phyloP scores from a whole-genome alignment of 2,888 invertebrate species.

The Caenorhabditis angaria region DNA sequence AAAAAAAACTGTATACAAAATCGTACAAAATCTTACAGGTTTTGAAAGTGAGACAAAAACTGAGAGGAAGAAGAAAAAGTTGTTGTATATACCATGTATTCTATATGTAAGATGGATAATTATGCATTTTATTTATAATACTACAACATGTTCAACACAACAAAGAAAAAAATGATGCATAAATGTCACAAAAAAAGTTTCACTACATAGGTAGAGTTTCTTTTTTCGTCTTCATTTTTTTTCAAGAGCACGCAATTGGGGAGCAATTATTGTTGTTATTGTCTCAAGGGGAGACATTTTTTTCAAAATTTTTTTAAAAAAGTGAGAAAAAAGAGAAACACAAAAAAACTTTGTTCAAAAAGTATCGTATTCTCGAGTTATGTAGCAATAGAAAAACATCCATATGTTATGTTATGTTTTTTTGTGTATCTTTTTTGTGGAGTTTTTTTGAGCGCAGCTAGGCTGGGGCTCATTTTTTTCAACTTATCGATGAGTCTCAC shows the following conservation, averaged over 20 bases:
- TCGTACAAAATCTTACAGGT: neutral
- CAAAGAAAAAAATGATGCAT: neutral
- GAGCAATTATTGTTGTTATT: neutral
- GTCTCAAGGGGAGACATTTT: neutral
- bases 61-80: neutral
- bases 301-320: too few species aligned
- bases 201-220: neutral
- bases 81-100: neutral
- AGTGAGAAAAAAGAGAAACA: too few species aligned
- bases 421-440: neutral
- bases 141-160: neutral
- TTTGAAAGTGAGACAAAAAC: conserved; percentile 1
- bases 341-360: neutral
- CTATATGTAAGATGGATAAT: neutral
- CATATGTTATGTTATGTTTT: conserved; percentile 2
- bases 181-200: too few species aligned
- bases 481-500: neutral
- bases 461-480: conserved; percentile 4
- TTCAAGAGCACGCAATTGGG: neutral
- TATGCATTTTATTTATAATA: neutral
- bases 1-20: neutral
- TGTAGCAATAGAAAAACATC: neutral
- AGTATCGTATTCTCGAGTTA: neutral
- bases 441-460: too few species aligned
- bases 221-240: too few species aligned